phyloP scores from a whole-genome alignment of 53 echinoderm and acorn worm species.

The Paelopatides confundens region DNA sequence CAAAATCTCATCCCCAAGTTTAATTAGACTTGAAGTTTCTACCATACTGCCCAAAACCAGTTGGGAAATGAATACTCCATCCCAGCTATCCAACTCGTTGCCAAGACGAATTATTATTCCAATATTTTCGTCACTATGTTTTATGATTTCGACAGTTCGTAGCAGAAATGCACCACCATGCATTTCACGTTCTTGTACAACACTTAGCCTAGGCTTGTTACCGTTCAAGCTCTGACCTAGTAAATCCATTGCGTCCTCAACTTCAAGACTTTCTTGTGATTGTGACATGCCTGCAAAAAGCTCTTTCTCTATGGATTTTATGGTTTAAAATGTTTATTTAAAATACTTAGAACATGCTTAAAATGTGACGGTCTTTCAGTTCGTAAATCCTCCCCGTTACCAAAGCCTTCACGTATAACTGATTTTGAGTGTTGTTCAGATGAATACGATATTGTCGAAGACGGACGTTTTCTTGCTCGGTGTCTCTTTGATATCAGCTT shows the following conservation, averaged over 20 bases:
- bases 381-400: conserved; percentile 67
- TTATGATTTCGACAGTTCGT: conserved; percentile 94
- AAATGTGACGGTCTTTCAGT: conserved; percentile 83
- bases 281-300: conserved; percentile 85
- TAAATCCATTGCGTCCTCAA: conserved; percentile 21
- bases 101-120: conserved; percentile 96
- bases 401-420: conserved; percentile 53
- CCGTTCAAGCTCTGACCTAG: conserved; percentile 61
- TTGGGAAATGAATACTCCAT: conserved; percentile 92
- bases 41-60: conserved; percentile 92
- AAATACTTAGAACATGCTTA: conserved; percentile 85
- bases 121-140: conserved; percentile 91
- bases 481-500: conserved; percentile 3
- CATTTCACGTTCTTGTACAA: conserved; percentile 95
- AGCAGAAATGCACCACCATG: conserved; percentile 93
- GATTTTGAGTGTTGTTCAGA: neutral
- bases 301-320: conserved; percentile 87
- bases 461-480: conserved; percentile 8
- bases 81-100: conserved; percentile 82
- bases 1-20: conserved; percentile 94
- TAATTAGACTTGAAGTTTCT: conserved; percentile 86
- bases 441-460: neutral
- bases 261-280: conserved; percentile 49
- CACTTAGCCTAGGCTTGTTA: conserved; percentile 73
- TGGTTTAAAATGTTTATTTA: conserved; percentile 82